phyloP scores from a whole-genome alignment of 2,888 invertebrate genomes.

The Bedellia somnulentella region DNA sequence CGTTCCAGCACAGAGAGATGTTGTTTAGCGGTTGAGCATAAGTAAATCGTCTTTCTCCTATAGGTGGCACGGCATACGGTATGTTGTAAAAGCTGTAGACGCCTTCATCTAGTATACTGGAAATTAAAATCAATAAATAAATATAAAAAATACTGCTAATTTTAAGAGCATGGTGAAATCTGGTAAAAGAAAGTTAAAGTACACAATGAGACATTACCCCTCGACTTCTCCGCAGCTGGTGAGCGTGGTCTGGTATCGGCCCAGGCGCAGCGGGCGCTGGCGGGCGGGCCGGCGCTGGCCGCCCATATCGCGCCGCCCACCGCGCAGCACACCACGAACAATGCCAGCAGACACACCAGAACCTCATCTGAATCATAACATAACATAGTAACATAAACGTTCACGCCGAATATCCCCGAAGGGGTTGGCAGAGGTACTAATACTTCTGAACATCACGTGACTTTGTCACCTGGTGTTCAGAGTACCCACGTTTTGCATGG shows the following conservation, averaged over 20 bases:
- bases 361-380: slow-evolving; percentile 61
- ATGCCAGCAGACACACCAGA: slow-evolving; percentile 55
- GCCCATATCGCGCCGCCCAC: slow-evolving; percentile 65
- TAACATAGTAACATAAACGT: no score
- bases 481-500: no score
- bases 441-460: no score
- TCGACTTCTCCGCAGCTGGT: slow-evolving; percentile 80
- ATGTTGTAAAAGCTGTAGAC: slow-evolving; percentile 81
- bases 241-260: slow-evolving; percentile 70
- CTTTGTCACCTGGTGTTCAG: no score
- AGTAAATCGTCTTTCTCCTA: slow-evolving; percentile 69
- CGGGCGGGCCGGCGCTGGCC: slow-evolving; percentile 45
- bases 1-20: slow-evolving; percentile 79
- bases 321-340: slow-evolving; percentile 66
- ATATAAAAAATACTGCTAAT: not conserved
- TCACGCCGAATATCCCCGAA: no score
- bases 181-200: no score
- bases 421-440: no score
- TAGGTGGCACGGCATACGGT: slow-evolving; percentile 77
- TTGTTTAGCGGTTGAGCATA: slow-evolving; percentile 68
- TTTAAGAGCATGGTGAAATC: no score
- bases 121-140: slow-evolving; percentile 14
- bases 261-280: slow-evolving; percentile 69
- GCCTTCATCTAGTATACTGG: slow-evolving; percentile 71
- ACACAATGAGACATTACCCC: slow-evolving; percentile 70